Evolutionary conservation across 2,888 invertebrate species (phyloP), one percentile per base, ranked within the genome.

Genomic region (Idaea biselata): DNA sequence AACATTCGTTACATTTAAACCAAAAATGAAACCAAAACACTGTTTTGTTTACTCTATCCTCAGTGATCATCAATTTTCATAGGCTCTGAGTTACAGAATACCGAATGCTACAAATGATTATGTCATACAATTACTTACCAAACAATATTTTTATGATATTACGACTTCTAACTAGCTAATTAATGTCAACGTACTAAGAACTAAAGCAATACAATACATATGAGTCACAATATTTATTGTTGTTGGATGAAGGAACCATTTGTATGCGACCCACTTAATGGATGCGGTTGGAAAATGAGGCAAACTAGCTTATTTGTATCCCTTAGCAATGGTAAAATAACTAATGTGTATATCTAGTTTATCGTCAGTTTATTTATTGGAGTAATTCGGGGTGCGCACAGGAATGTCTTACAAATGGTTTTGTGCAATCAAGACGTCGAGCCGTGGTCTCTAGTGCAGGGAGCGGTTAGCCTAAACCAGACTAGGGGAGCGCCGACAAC

Each of bases 401-500:
- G 66, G 65, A 66, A 68, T 68, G 65, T 68, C 60, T 68, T 61
- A 78, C 73, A 79, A 81, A 77, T 77, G 75, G 69, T 74, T 71
- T 69, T 73, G 68, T 73, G 74, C 71, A 74, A 79, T 76, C 69
- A 70, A 70, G 64, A 68, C 64, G 64, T 74, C 68, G 63, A 68
- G 66, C 66, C 75, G 67, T 68, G 67, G 66, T 69, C 68, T 68
- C 68, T 73, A 55, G 55, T 17, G 17, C 71, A 71, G 81, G 79
- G 79, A 78, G 79, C 76, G 82, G 78, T 78, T 73, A 71, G 70
- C 73, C 75, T 72, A 75, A 80, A 78, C 74, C 75, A 74, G 77
- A 78, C 76, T 75, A 71, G 81, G 82, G 86, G 84, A 82, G 81
- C 76, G 73, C 65, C 74, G 72, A 77, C 77, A 76, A 68, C 75